Evolutionary conservation across 92 coral and sea anemone species (phyloP).

Genomic region (Epizoanthus fatuus): DNA sequence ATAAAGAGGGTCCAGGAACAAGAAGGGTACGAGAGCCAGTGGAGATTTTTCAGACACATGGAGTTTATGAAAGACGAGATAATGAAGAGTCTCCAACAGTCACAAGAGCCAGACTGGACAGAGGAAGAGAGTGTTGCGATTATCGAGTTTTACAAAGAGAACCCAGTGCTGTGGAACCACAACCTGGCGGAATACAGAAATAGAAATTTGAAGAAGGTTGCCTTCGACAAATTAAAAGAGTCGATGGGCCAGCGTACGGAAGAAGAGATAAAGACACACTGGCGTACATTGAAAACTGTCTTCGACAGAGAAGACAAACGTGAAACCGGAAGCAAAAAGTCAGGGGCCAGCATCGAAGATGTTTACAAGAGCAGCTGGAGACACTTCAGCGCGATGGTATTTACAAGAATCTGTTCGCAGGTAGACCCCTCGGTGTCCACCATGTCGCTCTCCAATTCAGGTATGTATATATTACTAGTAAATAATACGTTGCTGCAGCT

Average conservation of each 20-base stretch:
- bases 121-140: constrained; percentile 53
- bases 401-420: constrained; percentile 36
- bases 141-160: constrained; percentile 62
- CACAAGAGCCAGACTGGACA: constrained; percentile 49
- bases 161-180: constrained; percentile 72
- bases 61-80: constrained; percentile 57
- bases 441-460: constrained; percentile 1
- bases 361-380: constrained; percentile 60
- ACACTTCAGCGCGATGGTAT: constrained; percentile 36
- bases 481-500: no score
- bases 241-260: constrained; percentile 43
- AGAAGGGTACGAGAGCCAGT: constrained; percentile 40
- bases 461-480: no score
- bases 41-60: constrained; percentile 62
- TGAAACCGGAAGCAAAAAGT: constrained; percentile 54
- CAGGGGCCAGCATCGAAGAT: constrained; percentile 40
- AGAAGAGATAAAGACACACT: constrained; percentile 55
- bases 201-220: constrained; percentile 56
- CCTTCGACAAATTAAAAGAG: constrained; percentile 35
- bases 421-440: constrained; percentile 45
- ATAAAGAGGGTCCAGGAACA: constrained; percentile 46
- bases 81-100: constrained; percentile 41
- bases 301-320: constrained; percentile 65
- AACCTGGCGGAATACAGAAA: constrained; percentile 50
- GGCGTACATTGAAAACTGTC: constrained; percentile 65